Evolutionary conservation across 1,140 invertebrate species (phyloP).

Genomic region (Nasonia vitripennis): DNA sequence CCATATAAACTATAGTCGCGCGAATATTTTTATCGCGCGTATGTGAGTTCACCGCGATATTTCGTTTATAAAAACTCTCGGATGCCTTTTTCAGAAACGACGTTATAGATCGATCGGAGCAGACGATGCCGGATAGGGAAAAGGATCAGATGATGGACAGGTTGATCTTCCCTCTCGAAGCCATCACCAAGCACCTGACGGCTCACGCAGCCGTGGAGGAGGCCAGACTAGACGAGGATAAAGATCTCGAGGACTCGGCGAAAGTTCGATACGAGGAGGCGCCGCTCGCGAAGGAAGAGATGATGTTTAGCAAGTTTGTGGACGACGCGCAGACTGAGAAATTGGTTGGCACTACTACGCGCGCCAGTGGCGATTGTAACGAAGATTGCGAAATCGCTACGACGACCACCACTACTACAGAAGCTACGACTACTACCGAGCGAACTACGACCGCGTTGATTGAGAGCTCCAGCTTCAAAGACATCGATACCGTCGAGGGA

Average conservation of each 20-base stretch:
- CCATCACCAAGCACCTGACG: constrained; percentile 65
- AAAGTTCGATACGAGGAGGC: constrained; percentile 55
- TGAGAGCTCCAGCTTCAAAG: constrained; percentile 40
- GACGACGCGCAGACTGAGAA: constrained; percentile 46
- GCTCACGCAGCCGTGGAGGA: constrained; percentile 63
- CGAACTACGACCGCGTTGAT: background rate
- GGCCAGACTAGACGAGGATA: constrained; percentile 54
- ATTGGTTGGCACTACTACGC: constrained; percentile 40
- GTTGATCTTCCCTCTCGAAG: constrained; percentile 63
- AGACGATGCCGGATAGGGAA: constrained; percentile 55
- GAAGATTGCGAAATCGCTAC: constrained; percentile 3
- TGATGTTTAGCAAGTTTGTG: background rate
- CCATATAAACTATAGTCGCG: background rate
- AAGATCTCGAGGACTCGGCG: constrained; percentile 28
- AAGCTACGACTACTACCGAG: background rate
- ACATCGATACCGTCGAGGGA: constrained; percentile 59
- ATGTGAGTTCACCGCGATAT: background rate
- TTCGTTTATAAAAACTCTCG: background rate
- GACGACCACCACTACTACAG: background rate
- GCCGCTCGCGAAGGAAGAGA: background rate
- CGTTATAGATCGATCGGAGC: constrained; percentile 62
- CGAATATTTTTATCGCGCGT: background rate
- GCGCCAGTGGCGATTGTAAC: background rate
- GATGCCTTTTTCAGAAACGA: constrained; percentile 62
- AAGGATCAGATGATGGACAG: constrained; percentile 59